Base-by-base conservation (phyloP, 2,888 invertebrate genomes). In the Lasius platythorax region DNA sequence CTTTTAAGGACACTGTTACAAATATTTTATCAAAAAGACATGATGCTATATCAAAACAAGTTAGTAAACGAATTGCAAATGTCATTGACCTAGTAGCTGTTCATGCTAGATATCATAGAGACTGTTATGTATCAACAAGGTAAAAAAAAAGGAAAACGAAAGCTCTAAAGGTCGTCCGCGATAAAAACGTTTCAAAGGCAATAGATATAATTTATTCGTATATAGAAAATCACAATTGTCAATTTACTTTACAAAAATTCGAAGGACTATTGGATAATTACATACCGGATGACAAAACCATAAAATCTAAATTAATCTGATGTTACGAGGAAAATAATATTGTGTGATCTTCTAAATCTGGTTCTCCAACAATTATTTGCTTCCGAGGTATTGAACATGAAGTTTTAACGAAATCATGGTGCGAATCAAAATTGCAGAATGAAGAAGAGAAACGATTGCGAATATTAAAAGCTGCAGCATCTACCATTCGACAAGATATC, bases 151-250 rank as follows among this genome's bases (percentile, higher is more conserved):
- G 0, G n/a, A 53, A 18, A 56, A 56, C 23, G 56, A 56, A 23
- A 23, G 3, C 9, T 56, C 23, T 56, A n/a, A 56, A 56, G 56
- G 56, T 56, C 56, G 56, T 56, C 9, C 56, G 56, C 56, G 23
- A 56, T 56, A 4, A 56, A 56, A 56, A 56, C 9, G 56, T 23
- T 23, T 9, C 23, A 56, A 56, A 56, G 23, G 56, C 56, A 56
- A 56, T n/a, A n/a, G 56, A 56, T 53, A 53, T 53, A 53, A 53
- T 53, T 56, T 56, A 56, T 56, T 56, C n/a, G 6, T 56, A 56
- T 23, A n/a, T 23, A 23, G 56, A 56, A n/a, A 56, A 56, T 56
- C 9, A 56, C 23, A n/a, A 56, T 56, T 56, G 56, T 56, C 56
- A 56, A 23, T 56, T 56, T 2, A 23, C 56, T 56, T 56, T 56